Evolutionary conservation across 2,888 invertebrate species (phyloP).

Genomic region (Drosophila barbarae): DNA sequence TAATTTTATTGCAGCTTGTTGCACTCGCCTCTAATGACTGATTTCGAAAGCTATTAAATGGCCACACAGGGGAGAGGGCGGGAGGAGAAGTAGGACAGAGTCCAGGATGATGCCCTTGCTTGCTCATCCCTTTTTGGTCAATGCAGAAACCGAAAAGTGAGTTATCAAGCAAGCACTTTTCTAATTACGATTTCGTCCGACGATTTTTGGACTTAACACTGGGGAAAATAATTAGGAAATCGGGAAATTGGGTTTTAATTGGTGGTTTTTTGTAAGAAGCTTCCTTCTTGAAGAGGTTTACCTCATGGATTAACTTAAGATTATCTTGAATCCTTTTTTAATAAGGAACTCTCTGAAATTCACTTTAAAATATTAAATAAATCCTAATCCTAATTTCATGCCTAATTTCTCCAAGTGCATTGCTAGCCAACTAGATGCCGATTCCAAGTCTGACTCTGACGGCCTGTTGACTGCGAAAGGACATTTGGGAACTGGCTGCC

Average conservation of each 20-base stretch:
- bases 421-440: constrained; percentile 1
- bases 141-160: constrained; percentile 55
- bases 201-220: constrained; percentile 22
- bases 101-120: background rate
- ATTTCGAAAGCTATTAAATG: constrained; percentile 58
- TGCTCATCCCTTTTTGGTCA: constrained; percentile 13
- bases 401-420: constrained; percentile 5
- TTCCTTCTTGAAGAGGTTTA: background rate
- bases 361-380: no score
- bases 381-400: background rate
- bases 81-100: background rate
- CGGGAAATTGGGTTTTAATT: background rate
- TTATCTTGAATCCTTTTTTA: background rate
- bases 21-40: constrained; percentile 46
- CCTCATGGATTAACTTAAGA: background rate
- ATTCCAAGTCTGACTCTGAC: constrained; percentile 40
- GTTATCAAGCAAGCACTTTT: constrained; percentile 72
- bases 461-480: constrained; percentile 48
- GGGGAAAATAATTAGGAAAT: background rate
- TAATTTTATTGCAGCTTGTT: constrained; percentile 49
- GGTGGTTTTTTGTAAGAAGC: background rate
- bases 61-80: background rate
- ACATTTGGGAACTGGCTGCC: constrained; percentile 34
- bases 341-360: no score
- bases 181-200: constrained; percentile 61